phyloP scores from a whole-genome alignment of 2,113 vertebrate species.

The Crypturellus undulatus region DNA sequence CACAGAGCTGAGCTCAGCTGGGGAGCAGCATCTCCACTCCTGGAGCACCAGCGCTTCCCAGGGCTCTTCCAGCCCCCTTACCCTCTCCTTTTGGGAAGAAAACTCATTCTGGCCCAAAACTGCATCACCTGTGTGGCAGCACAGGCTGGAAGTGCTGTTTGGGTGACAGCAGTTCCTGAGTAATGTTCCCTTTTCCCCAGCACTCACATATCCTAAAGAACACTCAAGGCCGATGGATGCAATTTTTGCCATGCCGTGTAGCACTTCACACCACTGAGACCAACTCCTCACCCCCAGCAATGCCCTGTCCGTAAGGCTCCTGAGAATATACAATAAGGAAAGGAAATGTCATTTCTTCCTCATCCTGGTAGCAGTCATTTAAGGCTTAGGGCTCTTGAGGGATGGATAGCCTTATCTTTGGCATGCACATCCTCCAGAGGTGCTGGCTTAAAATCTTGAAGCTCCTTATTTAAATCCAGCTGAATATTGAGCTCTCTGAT shows the following conservation, averaged over 20 bases:
- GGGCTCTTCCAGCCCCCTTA: accelerated
- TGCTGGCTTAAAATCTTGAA: constrained; percentile 28
- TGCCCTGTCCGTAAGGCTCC: not conserved
- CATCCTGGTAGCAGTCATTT: constrained; percentile 23
- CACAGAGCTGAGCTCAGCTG: too few species aligned
- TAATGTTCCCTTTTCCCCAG: not conserved
- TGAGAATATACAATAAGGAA: not conserved
- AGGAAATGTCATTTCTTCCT: constrained; percentile 29
- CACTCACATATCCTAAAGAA: not conserved
- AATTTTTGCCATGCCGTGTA: not conserved
- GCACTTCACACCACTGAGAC: not conserved
- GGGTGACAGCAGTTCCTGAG: not conserved
- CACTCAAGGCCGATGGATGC: not conserved
- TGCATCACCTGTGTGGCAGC: not conserved
- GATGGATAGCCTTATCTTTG: constrained; percentile 39
- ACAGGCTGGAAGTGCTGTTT: not conserved
- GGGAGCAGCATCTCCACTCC: too few species aligned
- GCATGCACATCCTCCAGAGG: constrained; percentile 23
- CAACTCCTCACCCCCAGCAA: not conserved
- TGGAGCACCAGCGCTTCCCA: not conserved
- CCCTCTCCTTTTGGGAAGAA: not conserved
- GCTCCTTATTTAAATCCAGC: constrained; percentile 38
- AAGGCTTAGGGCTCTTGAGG: constrained; percentile 32
- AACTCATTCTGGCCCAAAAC: not conserved
- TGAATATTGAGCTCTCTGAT: not conserved